A percentile compares a stretch with the other conserved stretches of the same genome.
phyloP scores from a whole-genome alignment of 2,888 invertebrate species.

The Catocala sponsa region DNA sequence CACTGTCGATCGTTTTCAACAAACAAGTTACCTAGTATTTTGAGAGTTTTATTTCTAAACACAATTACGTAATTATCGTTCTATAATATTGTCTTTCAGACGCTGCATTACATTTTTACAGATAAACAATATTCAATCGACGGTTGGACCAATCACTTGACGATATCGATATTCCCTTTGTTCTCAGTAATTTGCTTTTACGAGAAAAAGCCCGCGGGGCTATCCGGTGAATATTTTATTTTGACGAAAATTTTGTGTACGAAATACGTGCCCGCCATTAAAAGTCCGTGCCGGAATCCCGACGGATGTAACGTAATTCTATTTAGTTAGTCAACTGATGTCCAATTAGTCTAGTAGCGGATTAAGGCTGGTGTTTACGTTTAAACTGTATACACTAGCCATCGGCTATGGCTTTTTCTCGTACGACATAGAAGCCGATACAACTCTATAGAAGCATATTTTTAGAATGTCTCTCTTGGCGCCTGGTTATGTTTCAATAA shows the following conservation, averaged over 20 bases:
- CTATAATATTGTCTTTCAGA: constrained; percentile 21
- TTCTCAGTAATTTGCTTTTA: constrained; percentile 57
- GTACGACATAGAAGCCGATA: too few relatives aligned
- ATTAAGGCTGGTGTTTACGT: constrained; percentile 18
- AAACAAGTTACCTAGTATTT: not conserved
- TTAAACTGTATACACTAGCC: not conserved
- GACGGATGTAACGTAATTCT: constrained; percentile 48
- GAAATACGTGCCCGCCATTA: constrained; percentile 55
- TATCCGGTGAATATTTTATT: constrained; percentile 55
- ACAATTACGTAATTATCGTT: constrained; percentile 17
- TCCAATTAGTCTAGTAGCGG: constrained; percentile 33
- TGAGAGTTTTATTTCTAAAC: constrained; percentile 9
- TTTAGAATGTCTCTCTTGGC: too few relatives aligned
- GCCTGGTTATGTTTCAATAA: too few relatives aligned
- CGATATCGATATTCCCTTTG: constrained; percentile 55
- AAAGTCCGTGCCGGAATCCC: constrained; percentile 35
- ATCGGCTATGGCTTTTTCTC: too few relatives aligned
- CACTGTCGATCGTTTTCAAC: not conserved
- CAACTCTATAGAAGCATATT: too few relatives aligned
- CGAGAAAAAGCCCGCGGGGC: constrained; percentile 35
- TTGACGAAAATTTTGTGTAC: constrained; percentile 42
- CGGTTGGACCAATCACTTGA: constrained; percentile 51
- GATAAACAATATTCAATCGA: constrained; percentile 51
- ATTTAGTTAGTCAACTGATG: constrained; percentile 43
- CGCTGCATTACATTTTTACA: constrained; percentile 37